Evolutionary conservation across 2,797 vertebrate species (phyloP).

Genomic region (Enteromius anoplus): DNA sequence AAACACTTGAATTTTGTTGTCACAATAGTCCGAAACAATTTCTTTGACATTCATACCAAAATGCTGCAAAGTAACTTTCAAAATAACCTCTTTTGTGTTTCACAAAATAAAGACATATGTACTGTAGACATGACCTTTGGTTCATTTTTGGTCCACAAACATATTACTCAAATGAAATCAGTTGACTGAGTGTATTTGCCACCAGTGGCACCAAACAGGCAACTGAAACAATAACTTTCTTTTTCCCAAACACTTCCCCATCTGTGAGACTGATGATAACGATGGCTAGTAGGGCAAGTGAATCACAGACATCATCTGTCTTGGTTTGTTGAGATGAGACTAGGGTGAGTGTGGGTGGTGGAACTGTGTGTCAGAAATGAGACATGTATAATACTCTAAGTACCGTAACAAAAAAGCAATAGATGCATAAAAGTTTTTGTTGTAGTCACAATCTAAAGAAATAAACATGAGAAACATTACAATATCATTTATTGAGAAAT

Average conservation of each 20-base stretch:
- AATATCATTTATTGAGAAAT: constrained; percentile 94
- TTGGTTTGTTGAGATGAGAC: constrained; percentile 54
- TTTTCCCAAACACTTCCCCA: neutral
- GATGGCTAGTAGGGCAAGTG: constrained; percentile 65
- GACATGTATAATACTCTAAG: neutral
- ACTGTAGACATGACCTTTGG: neutral
- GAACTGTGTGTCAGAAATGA: constrained; percentile 31
- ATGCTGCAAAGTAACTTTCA: neutral
- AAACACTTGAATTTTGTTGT: neutral
- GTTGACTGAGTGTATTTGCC: constrained; percentile 9
- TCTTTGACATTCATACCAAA: neutral
- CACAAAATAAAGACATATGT: neutral
- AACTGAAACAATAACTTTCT: neutral
- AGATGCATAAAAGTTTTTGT: neutral
- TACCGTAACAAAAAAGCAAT: neutral
- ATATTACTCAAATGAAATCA: neutral
- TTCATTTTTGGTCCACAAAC: neutral
- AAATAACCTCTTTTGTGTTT: neutral
- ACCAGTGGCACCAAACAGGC: neutral
- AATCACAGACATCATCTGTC: constrained; percentile 65
- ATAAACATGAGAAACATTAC: constrained; percentile 70
- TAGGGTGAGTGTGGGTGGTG: constrained; percentile 58
- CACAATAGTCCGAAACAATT: neutral
- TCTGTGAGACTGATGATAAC: constrained; percentile 42
- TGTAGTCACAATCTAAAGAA: constrained; percentile 9